Evolutionary conservation across 2,888 invertebrate species (phyloP), one percentile per base, ranked within the genome.

Genomic region (Thera britannica): DNA sequence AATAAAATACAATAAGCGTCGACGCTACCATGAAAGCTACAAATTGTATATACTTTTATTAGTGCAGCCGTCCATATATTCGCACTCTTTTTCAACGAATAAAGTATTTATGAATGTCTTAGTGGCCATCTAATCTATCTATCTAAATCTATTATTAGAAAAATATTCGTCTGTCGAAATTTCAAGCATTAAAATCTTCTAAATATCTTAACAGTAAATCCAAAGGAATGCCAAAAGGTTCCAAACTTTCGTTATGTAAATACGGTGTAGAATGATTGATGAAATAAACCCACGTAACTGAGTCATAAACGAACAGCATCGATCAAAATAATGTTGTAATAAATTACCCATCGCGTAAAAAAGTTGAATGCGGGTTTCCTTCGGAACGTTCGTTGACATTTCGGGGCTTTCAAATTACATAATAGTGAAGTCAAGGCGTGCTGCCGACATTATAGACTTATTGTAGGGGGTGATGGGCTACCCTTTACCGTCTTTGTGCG

Each of bases 221-320:
- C 23, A 5, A 55, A 67, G 55, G 52, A 64, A 68, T 67, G 60
- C 64, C 64, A 41, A 56, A 71, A 65, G 57, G 35, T 69, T 41
- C 34, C 57, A 57, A 72, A 65, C 71, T 70, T 70, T 71, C 65
- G 58, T 62, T 66, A 64, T 71, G 67, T 54, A 65, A 68, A 70
- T 63, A 56, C 54, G 63, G 62, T 58, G 58, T 60, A 54, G 59
- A 62, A 69, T 75, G 73, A 73, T 73, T 67, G 62, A 74, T 74
- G 67, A 54, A 58, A 65, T 65, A 60, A 66, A 44, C 56, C 61
- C 46, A 54, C 62, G 65, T 65, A 61, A 67, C 57, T 56, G 68
- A 35, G 62, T 65, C 38, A 71, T 68, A 72, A 73, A 66, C 55
- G 9, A 58, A 41, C 5, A 56, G 48, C 64, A 65, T 68, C 61